Evolutionary conservation across 2,113 vertebrate genomes (phyloP), one percentile per base, ranked within the genome.

Genomic region (Rhodinocichla rosea): DNA sequence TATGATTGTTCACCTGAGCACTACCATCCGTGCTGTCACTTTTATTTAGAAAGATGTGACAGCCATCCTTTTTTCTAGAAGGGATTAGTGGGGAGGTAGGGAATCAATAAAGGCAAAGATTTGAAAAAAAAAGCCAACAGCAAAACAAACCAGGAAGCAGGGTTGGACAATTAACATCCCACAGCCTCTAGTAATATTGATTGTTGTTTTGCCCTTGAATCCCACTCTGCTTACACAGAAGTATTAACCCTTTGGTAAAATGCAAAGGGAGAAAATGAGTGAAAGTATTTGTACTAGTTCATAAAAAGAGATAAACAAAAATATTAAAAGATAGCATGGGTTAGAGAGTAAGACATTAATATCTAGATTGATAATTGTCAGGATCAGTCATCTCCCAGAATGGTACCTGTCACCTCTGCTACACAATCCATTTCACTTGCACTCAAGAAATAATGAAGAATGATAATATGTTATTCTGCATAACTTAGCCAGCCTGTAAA

Each of bases 181-280:
- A 86, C 83, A 93, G 93, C 93, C 93, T 95, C 85, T 93, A 94
- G 85, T 95, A 88, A 90, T 96, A 97, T 96, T 95, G 95, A 96
- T 96, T 95, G 83, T 64, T 94, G 47, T 93, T 97, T 91, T 94
- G 95, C 56, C 92, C 88, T 93, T 83, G 85, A 97, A 87, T 94
- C 56, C 47, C 82, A 67, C 67, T 90, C 49, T 68, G 56, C 90
- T 78, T 81, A 78, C 64, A 92, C 2, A 23, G 55, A 95, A 89
- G 40, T 87, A 62, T 95, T 96, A 96, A 96, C 76, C 35, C 94
- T 77, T 92, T 81, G 52, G 19, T 93, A 67, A 88, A 87, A 86
- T 33, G 47, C 30, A 79, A 82, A 92, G 28, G 14, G 26, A 64
- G 30, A 86, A 95, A 95, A 83, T 44, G 2, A 81, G 26, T 81